phyloP scores from a whole-genome alignment of 92 coral and sea anemone species.

The Siderastrea siderea region DNA sequence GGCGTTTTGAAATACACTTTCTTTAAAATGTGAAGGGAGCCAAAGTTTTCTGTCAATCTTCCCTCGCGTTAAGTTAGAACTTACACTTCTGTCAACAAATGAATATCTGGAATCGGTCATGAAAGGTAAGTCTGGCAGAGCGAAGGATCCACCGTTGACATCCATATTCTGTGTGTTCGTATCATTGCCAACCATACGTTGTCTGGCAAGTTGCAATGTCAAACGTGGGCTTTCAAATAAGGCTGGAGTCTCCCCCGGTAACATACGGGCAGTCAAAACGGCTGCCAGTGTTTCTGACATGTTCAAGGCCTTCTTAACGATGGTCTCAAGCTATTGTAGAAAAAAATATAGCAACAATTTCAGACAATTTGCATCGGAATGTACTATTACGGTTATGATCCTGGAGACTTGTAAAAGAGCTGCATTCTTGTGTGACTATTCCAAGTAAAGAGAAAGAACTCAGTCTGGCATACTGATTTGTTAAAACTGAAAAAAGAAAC shows the following conservation, averaged over 20 bases:
- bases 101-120: neutral
- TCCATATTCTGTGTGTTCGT: constrained; percentile 27
- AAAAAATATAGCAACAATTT: neutral
- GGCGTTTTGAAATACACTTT: neutral
- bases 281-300: constrained; percentile 36
- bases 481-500: too few species aligned
- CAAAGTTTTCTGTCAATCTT: neutral
- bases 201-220: constrained; percentile 44
- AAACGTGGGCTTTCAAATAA: constrained; percentile 41
- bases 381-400: too few species aligned
- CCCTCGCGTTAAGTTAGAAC: neutral
- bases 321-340: neutral
- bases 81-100: constrained; percentile 31
- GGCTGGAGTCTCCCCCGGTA: constrained; percentile 45
- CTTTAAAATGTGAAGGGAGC: neutral
- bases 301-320: constrained; percentile 51
- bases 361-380: too few species aligned
- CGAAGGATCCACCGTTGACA: constrained; percentile 52
- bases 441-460: too few species aligned
- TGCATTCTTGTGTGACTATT: too few species aligned
- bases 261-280: constrained; percentile 27
- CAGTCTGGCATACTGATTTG: too few species aligned
- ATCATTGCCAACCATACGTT: constrained; percentile 29
- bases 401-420: too few species aligned
- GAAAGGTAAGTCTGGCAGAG: constrained; percentile 34